A percentile compares a stretch with the other conserved stretches of the same genome.
Conservation (phyloP, 2,113 vertebrate genomes). For the Connochaetes taurinus region DNA sequence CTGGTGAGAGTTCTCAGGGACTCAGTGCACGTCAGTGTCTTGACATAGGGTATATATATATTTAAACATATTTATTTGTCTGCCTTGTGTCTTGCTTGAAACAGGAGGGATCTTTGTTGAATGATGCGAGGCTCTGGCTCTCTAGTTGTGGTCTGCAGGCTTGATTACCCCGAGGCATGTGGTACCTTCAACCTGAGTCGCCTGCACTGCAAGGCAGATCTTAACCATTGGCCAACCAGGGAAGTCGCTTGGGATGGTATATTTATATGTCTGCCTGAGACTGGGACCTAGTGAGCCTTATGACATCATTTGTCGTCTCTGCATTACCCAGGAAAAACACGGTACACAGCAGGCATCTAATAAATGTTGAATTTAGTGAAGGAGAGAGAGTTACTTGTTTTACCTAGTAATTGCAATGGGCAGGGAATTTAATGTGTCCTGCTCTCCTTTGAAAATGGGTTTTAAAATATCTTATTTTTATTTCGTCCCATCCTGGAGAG, state of each 20-base stretch:
- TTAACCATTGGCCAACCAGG: neutral
- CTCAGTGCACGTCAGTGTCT: fast-evolving
- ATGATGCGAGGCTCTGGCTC: neutral
- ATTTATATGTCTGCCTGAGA: neutral
- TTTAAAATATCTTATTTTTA: neutral
- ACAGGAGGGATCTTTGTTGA: neutral
- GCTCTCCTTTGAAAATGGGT: neutral
- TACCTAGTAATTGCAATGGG: neutral
- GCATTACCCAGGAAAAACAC: neutral
- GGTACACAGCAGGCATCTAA: fast-evolving
- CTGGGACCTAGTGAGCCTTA: neutral
- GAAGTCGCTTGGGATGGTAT: neutral
- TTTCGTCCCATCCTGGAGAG: neutral
- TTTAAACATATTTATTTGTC: neutral
- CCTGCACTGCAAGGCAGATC: neutral
- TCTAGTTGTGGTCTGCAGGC: neutral
- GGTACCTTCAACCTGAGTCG: neutral
- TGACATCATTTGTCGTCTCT: neutral
- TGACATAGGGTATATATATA: neutral
- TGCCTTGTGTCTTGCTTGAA: neutral
- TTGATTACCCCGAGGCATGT: neutral
- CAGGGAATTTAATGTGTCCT: neutral
- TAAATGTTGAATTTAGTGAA: neutral
- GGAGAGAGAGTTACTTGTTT: neutral
- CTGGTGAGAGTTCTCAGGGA: neutral